Evolutionary conservation across 2,888 invertebrate genomes (phyloP).

Genomic region (Cryptocephalus moraei): DNA sequence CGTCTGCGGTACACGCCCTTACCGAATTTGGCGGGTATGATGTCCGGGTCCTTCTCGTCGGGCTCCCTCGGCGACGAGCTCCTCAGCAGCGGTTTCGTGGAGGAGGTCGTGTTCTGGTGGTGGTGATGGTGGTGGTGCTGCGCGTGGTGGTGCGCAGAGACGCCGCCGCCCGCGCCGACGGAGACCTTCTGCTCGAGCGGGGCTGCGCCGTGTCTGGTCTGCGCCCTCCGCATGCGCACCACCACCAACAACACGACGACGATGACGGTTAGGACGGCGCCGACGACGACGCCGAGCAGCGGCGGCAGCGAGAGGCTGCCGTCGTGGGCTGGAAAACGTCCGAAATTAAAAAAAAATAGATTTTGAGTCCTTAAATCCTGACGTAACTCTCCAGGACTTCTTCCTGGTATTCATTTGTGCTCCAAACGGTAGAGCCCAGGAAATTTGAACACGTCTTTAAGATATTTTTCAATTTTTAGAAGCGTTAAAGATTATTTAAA

Average conservation of each 20-base stretch:
- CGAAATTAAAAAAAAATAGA: no score
- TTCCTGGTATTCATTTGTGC: no score
- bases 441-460: no score
- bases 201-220: conserved; percentile 26
- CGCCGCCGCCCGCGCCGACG: conserved; percentile 16
- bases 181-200: conserved; percentile 38
- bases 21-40: conserved; percentile 58
- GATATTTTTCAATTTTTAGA: no score
- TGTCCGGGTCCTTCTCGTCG: conserved; percentile 60
- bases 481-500: no score
- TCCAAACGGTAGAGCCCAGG: no score
- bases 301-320: conserved; percentile 46
- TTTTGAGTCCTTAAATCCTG: no score
- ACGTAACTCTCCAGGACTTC: no score
- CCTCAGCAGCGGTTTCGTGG: conserved; percentile 34
- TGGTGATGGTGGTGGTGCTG: conserved; percentile 11
- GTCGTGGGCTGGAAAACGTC: conserved; percentile 43
- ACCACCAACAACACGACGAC: conserved; percentile 42
- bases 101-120: conserved; percentile 30
- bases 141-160: no score
- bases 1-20: neutral
- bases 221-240: conserved; percentile 39
- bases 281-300: conserved; percentile 44
- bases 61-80: conserved; percentile 35
- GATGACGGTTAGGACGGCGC: conserved; percentile 44